Evolutionary conservation across 2,797 vertebrate genomes (phyloP).

Genomic region (Neoniphon sammara): DNA sequence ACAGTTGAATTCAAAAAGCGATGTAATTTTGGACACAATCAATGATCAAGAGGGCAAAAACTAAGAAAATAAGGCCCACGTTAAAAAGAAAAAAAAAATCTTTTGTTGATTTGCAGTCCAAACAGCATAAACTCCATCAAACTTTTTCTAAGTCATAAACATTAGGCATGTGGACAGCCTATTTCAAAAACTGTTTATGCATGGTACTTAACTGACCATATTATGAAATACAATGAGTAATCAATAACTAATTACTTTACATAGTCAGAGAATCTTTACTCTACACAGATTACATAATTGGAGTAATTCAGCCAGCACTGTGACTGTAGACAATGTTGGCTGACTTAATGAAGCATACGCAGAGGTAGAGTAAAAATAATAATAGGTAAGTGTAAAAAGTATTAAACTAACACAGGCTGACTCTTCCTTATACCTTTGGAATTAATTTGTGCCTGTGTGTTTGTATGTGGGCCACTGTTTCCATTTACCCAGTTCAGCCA

Average conservation of each 20-base stretch:
- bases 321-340: neutral
- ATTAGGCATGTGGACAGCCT: slow-evolving; percentile 4
- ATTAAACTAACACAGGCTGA: too few relatives aligned
- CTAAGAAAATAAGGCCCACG: too few relatives aligned
- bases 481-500: too few relatives aligned
- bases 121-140: neutral
- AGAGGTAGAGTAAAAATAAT: neutral
- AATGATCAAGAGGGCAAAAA: too few relatives aligned
- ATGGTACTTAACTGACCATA: neutral
- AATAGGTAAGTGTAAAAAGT: too few relatives aligned
- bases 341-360: neutral
- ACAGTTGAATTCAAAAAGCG: too few relatives aligned
- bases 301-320: neutral
- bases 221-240: slow-evolving; percentile 1
- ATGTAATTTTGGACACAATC: too few relatives aligned
- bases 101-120: neutral
- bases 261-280: neutral
- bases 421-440: too few relatives aligned
- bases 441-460: too few relatives aligned
- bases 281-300: neutral
- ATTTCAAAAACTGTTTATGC: neutral
- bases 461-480: too few relatives aligned
- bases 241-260: slow-evolving; percentile 17
- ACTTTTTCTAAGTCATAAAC: slow-evolving; percentile 8
- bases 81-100: too few relatives aligned